Conservation (phyloP, 2,113 vertebrate species). For the Colaptes auratus region DNA sequence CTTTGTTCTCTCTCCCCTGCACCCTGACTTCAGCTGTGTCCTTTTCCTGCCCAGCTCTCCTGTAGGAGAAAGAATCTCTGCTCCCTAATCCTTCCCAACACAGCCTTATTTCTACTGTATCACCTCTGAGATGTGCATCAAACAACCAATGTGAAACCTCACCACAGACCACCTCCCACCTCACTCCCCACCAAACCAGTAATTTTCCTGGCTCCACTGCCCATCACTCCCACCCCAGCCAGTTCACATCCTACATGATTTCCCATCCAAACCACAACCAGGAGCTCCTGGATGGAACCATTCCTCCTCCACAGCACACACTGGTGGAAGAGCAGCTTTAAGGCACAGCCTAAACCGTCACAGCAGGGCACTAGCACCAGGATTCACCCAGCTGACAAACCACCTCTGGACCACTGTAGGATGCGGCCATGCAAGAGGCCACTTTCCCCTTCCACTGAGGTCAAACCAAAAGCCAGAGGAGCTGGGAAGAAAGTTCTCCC, state of each 20-base stretch:
- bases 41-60: not conserved
- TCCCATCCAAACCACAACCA: not conserved
- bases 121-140: not conserved
- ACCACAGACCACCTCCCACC: not conserved
- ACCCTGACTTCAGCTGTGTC: not conserved
- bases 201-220: not conserved
- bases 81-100: not conserved
- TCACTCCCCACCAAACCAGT: not conserved
- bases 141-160: not conserved
- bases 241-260: not conserved
- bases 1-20: not conserved
- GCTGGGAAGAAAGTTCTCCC: not conserved
- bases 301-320: not conserved
- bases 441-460: not conserved
- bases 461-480: not conserved
- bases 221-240: not conserved
- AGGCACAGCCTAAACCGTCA: too few species aligned
- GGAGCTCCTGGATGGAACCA: not conserved
- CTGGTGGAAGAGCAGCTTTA: not conserved
- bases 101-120: not conserved
- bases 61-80: not conserved
- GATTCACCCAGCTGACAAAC: rapidly evolving
- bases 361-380: not conserved
- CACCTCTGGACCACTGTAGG: not conserved
- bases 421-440: rapidly evolving